These are phyloP conservation scores for Sympetrum striolatum DNA, from an alignment of 2,888 invertebrate species.

Conservation along the genomic window DNA sequence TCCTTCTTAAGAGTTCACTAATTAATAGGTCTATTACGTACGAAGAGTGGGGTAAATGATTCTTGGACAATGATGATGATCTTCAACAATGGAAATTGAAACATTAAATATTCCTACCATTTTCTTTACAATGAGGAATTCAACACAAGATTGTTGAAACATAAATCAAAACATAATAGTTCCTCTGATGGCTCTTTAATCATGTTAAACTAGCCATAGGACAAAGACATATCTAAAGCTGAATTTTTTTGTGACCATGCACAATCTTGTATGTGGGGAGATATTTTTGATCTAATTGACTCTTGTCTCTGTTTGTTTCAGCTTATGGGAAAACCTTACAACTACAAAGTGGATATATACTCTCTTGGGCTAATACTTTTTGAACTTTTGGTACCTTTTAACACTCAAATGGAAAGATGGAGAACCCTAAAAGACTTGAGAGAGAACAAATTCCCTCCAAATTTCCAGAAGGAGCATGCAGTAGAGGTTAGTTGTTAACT, in stretches of 20 bases:
- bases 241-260: background rate
- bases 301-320: slow-evolving; percentile 48
- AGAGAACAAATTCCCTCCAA: slow-evolving; percentile 71
- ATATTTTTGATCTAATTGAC: background rate
- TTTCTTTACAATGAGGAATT: too few species aligned
- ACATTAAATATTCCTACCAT: too few species aligned
- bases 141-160: too few species aligned
- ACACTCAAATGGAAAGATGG: slow-evolving; percentile 89
- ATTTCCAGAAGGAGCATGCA: slow-evolving; percentile 70
- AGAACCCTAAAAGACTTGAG: slow-evolving; percentile 71
- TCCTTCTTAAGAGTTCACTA: too few species aligned
- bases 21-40: too few species aligned
- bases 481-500: slow-evolving; percentile 67
- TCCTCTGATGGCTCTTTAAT: too few species aligned
- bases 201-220: too few species aligned
- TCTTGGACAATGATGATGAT: too few species aligned
- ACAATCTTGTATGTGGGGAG: background rate
- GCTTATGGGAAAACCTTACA: slow-evolving; percentile 74
- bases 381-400: slow-evolving; percentile 88
- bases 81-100: too few species aligned
- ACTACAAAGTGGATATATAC: slow-evolving; percentile 94
- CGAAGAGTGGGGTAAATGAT: too few species aligned
- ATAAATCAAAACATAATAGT: too few species aligned
- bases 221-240: background rate
- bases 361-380: slow-evolving; percentile 93